Conservation (phyloP, 2,113 vertebrate genomes). For the Mohoua ochrocephala region DNA sequence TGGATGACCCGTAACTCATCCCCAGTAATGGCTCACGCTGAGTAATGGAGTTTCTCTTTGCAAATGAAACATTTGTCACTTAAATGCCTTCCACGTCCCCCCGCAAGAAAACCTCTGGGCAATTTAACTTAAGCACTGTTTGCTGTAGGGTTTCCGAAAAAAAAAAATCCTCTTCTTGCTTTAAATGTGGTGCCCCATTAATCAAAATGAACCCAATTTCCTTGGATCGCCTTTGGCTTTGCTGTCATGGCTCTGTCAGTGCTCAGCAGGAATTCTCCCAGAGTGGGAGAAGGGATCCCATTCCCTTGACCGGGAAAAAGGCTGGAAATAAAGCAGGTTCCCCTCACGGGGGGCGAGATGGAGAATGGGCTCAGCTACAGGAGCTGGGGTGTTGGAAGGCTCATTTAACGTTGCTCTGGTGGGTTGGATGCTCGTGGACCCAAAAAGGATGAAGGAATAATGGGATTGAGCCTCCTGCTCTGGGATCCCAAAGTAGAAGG, state of each 20-base stretch:
- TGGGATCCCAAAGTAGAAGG: neutral
- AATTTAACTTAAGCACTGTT: neutral
- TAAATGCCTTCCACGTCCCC: neutral
- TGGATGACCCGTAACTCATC: neutral
- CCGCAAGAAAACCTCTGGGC: neutral
- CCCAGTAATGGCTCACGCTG: neutral
- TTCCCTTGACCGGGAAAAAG: neutral
- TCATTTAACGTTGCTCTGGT: too few species aligned
- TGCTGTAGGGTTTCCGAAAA: neutral
- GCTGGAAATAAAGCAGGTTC: neutral
- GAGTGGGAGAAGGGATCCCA: rapidly evolving
- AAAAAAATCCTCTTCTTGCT: neutral
- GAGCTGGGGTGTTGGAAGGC: too few species aligned
- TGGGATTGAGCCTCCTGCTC: rapidly evolving
- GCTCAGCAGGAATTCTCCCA: too few species aligned
- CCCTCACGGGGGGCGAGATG: rapidly evolving
- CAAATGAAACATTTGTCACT: constrained; percentile 5
- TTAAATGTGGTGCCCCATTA: rapidly evolving
- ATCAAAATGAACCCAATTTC: neutral
- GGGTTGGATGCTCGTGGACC: neutral
- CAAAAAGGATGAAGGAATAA: neutral
- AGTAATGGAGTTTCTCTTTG: neutral
- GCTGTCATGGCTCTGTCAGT: neutral
- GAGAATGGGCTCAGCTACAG: neutral
- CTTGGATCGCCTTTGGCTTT: neutral